Base-by-base conservation (phyloP, 2,888 invertebrate genomes). In the Stenichneumon culpator region DNA sequence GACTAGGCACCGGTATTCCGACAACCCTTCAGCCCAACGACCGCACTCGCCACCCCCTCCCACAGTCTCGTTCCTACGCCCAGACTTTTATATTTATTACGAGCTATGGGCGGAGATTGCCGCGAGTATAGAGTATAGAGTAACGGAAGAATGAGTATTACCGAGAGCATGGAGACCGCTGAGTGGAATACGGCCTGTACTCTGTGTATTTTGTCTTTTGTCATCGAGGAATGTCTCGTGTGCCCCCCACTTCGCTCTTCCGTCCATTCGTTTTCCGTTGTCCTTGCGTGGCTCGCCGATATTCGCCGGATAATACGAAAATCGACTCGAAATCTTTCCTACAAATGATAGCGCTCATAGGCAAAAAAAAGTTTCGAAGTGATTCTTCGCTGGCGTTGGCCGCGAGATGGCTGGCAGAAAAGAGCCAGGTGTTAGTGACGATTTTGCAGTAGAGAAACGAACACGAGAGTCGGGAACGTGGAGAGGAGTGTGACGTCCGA, bases 11-110 rank as follows among this genome's bases (percentile, higher is more conserved):
- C 82, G 28, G 68, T 68, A 83, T 82, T 78, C 84, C 39, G 39
- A 39, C 67, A 36, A 39, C 39, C 39, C 67, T 36, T 28, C 28
- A 57, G 28, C 70, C 44, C 70, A 65, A 39, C 79, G 52, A 74
- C 73, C 83, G 74, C 81, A 69, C 82, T 63, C 74, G 69, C 81
- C 68, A 67, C n/a, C 11, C 75, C 22, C 36, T 60, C 36, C 44
- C 75, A 47, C 0, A 14, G 22, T 16, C 19, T 57, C 65, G 65
- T 32, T 78, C 44, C 68, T 78, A 47, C 65, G 67, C 74, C 83
- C 87, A 88, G 91, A 93, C 93, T 93, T 93, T 93, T 92, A 93
- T 93, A 93, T 93, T 93, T 93, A 93, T 92, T 92, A 93, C 92
- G 89, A 91, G 90, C 90, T 90, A 90, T 87, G 89, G 87, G 85